Evolutionary conservation across 1,140 invertebrate genomes (phyloP), one percentile per base, ranked within the genome.

Genomic region (Hirudo medicinalis): DNA sequence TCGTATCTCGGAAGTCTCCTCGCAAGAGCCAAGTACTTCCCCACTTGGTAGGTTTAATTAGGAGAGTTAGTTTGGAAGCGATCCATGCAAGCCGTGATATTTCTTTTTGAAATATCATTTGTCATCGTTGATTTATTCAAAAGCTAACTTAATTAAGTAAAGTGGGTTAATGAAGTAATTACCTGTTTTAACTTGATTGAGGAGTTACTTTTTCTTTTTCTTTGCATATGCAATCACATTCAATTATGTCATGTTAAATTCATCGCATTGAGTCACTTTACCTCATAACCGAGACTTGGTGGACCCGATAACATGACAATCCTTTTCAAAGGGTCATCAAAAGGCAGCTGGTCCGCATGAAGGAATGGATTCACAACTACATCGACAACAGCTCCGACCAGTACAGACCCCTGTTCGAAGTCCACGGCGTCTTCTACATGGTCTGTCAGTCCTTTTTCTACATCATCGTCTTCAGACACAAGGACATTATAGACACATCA

Each of bases 371-470:
- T 57, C 88, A 91, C 76, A 78, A 79, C 66, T 92, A 93, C 77
- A 88, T 91, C 22, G 81, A 84, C 54, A 75, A 84, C 80, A 73
- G 85, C 85, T 74, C 86, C 67, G 87, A 67, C 80, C 77, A 75
- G 72, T 43, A 43, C n/a, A 85, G 78, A 74, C 77, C 80, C 8
- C 81, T 84, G 73, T 72, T 83, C 6, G 86, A 87, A 78, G 85
- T 87, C 5, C 92, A 97, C 80, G 84, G 86, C 40, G 87, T 92
- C 0, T 97, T 96, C 81, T 93, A 94, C 80, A 87, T 88, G 20
- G 87, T 93, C 17, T 94, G 91, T 78, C 92, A 96, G 82, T 87
- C 89, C 0, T 83, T 94, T 43, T 95, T 97, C 80, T 94, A 95
- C 82, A 83, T 94, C 4, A 87, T 96, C 71, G 87, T 89, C 0